Percentiles rank a stretch among this genome's conserved stretches.
phyloP scores from a whole-genome alignment of 2,888 invertebrate genomes.

The Melieria omissa region DNA sequence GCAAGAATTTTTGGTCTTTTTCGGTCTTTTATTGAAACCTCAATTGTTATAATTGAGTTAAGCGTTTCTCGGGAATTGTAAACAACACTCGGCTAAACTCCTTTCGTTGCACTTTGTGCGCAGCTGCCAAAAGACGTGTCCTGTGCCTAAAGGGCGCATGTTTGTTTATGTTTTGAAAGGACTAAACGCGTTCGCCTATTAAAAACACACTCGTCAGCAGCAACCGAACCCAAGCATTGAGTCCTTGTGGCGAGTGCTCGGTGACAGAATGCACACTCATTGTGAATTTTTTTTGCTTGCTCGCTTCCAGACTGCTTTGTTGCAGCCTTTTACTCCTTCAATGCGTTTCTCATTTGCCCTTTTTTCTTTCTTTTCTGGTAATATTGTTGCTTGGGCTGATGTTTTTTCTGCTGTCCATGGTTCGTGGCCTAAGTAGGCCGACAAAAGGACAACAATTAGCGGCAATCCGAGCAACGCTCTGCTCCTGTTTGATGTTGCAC shows the following conservation, averaged over 20 bases:
- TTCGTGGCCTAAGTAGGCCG: slow-evolving; percentile 33
- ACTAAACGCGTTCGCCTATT: slow-evolving; percentile 30
- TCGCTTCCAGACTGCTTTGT: neutral
- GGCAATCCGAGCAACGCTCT: slow-evolving; percentile 5
- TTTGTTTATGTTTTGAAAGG: slow-evolving; percentile 30
- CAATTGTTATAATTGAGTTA: too few species aligned
- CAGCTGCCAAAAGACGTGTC: too few species aligned
- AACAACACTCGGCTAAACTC: too few species aligned
- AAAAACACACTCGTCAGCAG: slow-evolving; percentile 18
- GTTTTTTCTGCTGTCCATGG: slow-evolving; percentile 17
- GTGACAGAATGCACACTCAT: slow-evolving; percentile 31
- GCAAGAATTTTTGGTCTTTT: too few species aligned
- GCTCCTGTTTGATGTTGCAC: neutral
- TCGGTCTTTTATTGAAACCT: too few species aligned
- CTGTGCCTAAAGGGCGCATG: neutral
- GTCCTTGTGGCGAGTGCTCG: neutral
- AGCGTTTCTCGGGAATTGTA: too few species aligned
- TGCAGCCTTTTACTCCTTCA: neutral
- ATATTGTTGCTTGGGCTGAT: neutral
- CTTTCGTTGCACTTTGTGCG: too few species aligned
- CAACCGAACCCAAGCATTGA: slow-evolving; percentile 3
- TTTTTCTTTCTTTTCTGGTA: neutral
- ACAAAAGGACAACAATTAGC: slow-evolving; percentile 36
- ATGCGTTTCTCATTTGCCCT: neutral
- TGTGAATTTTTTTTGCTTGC: neutral